Conservation (phyloP, 2,888 invertebrate genomes). For the Arctia plantaginis region DNA sequence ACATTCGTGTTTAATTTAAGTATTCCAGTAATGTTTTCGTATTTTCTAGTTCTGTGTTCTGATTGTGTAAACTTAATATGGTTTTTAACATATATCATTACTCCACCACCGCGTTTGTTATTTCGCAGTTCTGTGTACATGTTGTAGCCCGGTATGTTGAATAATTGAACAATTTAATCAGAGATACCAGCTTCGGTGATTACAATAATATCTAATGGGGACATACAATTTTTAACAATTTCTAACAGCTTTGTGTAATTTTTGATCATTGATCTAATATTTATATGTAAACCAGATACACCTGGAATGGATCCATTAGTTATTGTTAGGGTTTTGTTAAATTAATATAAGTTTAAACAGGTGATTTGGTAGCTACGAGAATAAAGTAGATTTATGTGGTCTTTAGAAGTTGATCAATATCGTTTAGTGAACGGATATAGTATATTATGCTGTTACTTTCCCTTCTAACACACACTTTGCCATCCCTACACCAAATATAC, state of each 20-base stretch:
- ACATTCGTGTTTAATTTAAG: constrained; percentile 1
- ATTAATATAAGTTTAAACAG: too few relatives aligned
- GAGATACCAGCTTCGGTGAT: too few relatives aligned
- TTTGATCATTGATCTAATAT: constrained; percentile 11
- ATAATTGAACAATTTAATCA: background rate
- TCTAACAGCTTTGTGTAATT: constrained; percentile 1
- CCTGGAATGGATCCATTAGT: too few relatives aligned
- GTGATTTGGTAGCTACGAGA: too few relatives aligned
- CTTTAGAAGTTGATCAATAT: background rate
- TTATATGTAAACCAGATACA: background rate
- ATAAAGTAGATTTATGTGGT: background rate
- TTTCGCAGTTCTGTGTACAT: constrained; percentile 10
- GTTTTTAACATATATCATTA: constrained; percentile 13
- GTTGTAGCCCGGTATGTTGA: background rate
- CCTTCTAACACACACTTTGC: constrained; percentile 11
- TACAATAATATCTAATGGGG: constrained; percentile 12
- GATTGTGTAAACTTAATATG: background rate
- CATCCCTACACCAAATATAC: constrained; percentile 18
- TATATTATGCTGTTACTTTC: background rate
- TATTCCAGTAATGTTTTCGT: background rate
- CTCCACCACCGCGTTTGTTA: constrained; percentile 3
- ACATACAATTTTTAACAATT: background rate
- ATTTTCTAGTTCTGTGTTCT: background rate
- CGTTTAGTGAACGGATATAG: constrained; percentile 5
- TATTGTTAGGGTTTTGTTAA: too few relatives aligned